These are phyloP conservation scores for Proctacanthus coquilletti DNA, from an alignment of 1,140 invertebrate genomes.

Conservation along the genomic window DNA sequence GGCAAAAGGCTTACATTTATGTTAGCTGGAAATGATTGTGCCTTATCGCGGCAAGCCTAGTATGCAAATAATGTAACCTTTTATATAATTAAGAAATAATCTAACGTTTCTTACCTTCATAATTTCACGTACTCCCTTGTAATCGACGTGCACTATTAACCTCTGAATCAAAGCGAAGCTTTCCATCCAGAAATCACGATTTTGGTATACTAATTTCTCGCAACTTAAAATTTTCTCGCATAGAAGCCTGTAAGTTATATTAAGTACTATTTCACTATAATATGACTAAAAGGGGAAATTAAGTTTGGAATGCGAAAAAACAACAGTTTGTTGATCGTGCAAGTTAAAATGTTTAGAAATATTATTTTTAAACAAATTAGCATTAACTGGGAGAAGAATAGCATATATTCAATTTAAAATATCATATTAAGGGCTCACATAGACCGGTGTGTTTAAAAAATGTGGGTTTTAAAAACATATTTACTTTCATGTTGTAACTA, in stretches of 20 bases:
- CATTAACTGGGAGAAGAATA: no score
- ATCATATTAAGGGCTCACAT: no score
- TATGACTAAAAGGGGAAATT: no score
- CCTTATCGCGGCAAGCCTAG: slow-evolving; percentile 65
- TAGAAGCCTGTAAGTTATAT: slow-evolving; percentile 45
- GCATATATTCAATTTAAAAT: no score
- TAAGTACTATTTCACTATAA: not conserved
- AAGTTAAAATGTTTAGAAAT: no score
- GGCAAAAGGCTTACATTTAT: slow-evolving; percentile 63
- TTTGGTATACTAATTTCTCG: slow-evolving; percentile 60
- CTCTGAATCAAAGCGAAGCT: slow-evolving; percentile 72
- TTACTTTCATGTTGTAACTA: no score
- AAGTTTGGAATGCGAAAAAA: no score
- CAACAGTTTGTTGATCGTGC: no score
- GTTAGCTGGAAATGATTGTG: slow-evolving; percentile 55
- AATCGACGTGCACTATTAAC: slow-evolving; percentile 82
- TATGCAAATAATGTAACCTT: slow-evolving; percentile 5
- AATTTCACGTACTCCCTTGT: slow-evolving; percentile 85
- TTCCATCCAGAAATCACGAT: slow-evolving; percentile 74
- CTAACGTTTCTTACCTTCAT: slow-evolving; percentile 52
- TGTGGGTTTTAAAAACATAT: no score
- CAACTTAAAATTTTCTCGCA: slow-evolving; percentile 69
- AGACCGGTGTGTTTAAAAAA: no score
- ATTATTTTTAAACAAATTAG: no score
- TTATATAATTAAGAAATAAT: slow-evolving; percentile 5